Evolutionary conservation across 2,888 invertebrate species (phyloP), one percentile per base, ranked within the genome.

Genomic region (Campaea margaritaria): DNA sequence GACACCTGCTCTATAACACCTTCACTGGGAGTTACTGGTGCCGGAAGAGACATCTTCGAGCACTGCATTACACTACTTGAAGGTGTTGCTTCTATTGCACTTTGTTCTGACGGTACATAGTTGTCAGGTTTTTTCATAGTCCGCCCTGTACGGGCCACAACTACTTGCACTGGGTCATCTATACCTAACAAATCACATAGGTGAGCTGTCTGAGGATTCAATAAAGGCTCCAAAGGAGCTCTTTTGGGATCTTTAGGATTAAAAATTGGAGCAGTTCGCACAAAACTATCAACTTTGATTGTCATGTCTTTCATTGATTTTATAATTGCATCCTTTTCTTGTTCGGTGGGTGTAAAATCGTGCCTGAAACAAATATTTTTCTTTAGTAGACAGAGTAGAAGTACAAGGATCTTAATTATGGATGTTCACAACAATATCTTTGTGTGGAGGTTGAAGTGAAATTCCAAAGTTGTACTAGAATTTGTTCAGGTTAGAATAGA

Each of bases 211-310:
- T 97, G 97, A 12, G 95, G 94, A 79, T 96, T 96, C 31, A 94
- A 78, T 69, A 93, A 84, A 2, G 95, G 93, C 44, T 87, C 88
- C 12, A 86, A 91, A 49, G 94, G 93, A 42, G 79, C 70, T 14
- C 80, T 69, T 55, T 79, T 85, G n/a, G 76, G 84, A 9, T 82
- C 78, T 48, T 79, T 82, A 38, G 89, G 85, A 60, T 93, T 83
- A 72, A 94, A 96, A 0, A 94, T 85, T 42, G 95, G 93, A 0
- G 95, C 97, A 11, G 97, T 98, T 70, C 91, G 94, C 14, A 91
- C 91, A 89, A 99, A 99, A 86, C 96, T 96, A 0, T 94, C 86
- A 0, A 97, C 97, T 57, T 70, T 78, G 55, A 99, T 94, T 45
- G 81, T 84, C 48, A 98, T 92, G 51, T 93, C 91, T 38, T 93